Evolutionary conservation across 2,888 invertebrate species (phyloP).

Genomic region (Nomada fucata): DNA sequence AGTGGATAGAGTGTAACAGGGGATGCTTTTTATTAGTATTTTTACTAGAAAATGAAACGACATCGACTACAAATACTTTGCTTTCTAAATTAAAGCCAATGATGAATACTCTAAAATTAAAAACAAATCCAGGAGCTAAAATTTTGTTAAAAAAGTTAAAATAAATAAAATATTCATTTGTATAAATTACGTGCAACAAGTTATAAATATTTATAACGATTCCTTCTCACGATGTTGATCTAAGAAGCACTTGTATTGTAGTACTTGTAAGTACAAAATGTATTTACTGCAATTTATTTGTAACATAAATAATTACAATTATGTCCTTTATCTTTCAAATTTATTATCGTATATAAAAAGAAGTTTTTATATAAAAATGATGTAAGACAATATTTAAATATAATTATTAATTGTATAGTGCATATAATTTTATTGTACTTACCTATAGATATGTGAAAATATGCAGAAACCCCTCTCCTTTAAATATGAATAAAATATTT

Average conservation of each 20-base stretch:
- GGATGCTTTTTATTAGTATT: constrained; percentile 91
- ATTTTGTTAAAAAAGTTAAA: constrained; percentile 86
- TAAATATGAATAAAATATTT: no score
- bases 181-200: neutral
- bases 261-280: constrained; percentile 16
- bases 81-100: constrained; percentile 85
- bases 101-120: constrained; percentile 84
- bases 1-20: constrained; percentile 90
- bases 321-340: constrained; percentile 11
- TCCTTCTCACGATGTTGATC: neutral
- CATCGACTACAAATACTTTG: constrained; percentile 84
- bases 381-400: constrained; percentile 25
- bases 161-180: constrained; percentile 60
- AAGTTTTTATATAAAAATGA: constrained; percentile 26
- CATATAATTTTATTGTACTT: constrained; percentile 33
- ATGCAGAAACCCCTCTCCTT: neutral
- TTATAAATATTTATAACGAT: constrained; percentile 9
- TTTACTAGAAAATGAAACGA: constrained; percentile 87
- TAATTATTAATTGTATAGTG: constrained; percentile 10
- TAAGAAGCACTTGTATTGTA: constrained; percentile 23
- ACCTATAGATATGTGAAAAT: constrained; percentile 24
- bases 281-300: constrained; percentile 33
- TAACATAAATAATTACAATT: constrained; percentile 48
- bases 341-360: constrained; percentile 17
- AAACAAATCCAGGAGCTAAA: constrained; percentile 87